Base-by-base conservation (phyloP, 2,113 vertebrate species). In the Rostratula benghalensis region DNA sequence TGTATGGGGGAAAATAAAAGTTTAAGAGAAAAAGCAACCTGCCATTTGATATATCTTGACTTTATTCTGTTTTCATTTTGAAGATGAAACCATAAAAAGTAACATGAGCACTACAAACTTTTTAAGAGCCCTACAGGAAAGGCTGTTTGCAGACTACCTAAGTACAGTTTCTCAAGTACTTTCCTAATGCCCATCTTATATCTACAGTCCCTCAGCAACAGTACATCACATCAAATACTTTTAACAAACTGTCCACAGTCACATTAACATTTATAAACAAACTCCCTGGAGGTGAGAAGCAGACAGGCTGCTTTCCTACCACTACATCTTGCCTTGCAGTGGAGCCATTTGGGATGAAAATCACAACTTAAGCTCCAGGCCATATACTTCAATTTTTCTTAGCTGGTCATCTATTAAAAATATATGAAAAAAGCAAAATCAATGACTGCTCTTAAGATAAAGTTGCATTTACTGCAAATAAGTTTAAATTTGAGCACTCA, bases 401-500 rank as follows among this genome's bases (percentile, higher is more conserved):
- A 69, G 23, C 8, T 86, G 7, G 2, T 43, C 9, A 28, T 78
- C 20, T 19, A 90, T 81, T 39, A 51, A 79, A 86, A 91, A 64
- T 20, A 57, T 7, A 56, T 83, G 63, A 3, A 65, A 43, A 93
- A 61, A 1, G 35, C 51, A 45, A 84, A 74, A 89, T 71, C 76
- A 83, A 56, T 8, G 8, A 54, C 76, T 61, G 15, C 25, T 86
- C 54, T 81, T 76, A 70, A 83, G 60, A 35, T 35, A 77, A 65
- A 17, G 53, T 13, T 43, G 46, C 12, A 84, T 56, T 60, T 64
- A 46, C 53, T 51, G 46, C 22, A 89, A 93, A 11, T 37, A 93
- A 79, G 16, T 46, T 79, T 68, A 59, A 80, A 76, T 75, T 48
- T 89, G 61, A 90, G 85, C 83, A 87, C 82, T 93, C 92, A 93